phyloP scores from a whole-genome alignment of 2,797 vertebrate genomes.

The Rhynchonycteris naso region DNA sequence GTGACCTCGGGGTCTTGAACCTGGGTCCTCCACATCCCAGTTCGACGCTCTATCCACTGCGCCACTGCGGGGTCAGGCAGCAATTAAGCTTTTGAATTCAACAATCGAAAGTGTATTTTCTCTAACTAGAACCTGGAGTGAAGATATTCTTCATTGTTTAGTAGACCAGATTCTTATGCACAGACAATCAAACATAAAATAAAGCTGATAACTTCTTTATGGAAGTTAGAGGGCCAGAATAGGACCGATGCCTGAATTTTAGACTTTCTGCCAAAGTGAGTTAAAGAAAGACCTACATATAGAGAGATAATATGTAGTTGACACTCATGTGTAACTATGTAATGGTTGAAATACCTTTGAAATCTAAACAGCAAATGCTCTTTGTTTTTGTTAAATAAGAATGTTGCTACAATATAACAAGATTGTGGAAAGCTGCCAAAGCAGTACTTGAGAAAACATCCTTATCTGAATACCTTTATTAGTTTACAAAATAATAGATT shows the following conservation, averaged over 20 bases:
- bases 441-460: slow-evolving; percentile 50
- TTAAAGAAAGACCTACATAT: slow-evolving; percentile 33
- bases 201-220: slow-evolving; percentile 8
- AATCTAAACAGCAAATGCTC: slow-evolving; percentile 50
- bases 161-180: slow-evolving; percentile 10
- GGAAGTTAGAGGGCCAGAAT: background rate
- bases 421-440: slow-evolving; percentile 49
- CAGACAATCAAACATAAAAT: slow-evolving; percentile 5
- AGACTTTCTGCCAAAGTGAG: slow-evolving; percentile 21
- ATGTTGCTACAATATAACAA: slow-evolving; percentile 38
- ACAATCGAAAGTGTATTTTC: slow-evolving; percentile 30
- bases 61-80: too few species aligned
- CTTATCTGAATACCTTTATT: slow-evolving; percentile 50
- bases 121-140: slow-evolving; percentile 3
- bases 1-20: too few species aligned
- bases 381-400: slow-evolving; percentile 60
- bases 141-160: slow-evolving; percentile 13
- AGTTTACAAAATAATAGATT: slow-evolving; percentile 57
- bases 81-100: slow-evolving; percentile 27
- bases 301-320: slow-evolving; percentile 13
- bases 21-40: too few species aligned
- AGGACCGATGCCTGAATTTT: slow-evolving; percentile 45
- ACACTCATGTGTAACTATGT: background rate
- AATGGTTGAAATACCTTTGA: slow-evolving; percentile 42
- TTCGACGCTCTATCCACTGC: too few species aligned